Base-by-base conservation (phyloP, 1,140 invertebrate genomes). In the Papilio polytes region DNA sequence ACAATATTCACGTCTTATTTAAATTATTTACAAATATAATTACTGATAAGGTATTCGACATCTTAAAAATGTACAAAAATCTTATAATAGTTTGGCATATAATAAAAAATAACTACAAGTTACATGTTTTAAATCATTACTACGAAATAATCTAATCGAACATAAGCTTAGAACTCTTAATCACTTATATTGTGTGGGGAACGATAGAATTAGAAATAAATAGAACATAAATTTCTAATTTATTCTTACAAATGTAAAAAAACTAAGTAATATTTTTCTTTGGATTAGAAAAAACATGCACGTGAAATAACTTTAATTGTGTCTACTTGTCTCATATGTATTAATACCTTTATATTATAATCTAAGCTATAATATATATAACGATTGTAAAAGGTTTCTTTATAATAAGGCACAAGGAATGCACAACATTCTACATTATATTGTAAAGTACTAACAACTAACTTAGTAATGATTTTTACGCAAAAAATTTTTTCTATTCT, bases 351-450 rank as follows among this genome's bases (percentile, higher is more conserved):
- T 10, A 74, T 20, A 20, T 56, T 53, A 13, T 76, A 80, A 31
- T 9, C 74, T 80, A 78, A 78, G 53, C 41, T 81, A 73, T 66
- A 73, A 80, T 80, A 26, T 6, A 36, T 80, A 76, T 74, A 59
- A 74, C 77, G 44, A 80, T 74, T 74, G 18, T 72, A 18, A 77
- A 74, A 66, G 74, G 78, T 70, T 81, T 81, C 0, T 76, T 31
- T 76, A 53, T 80, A 83, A 87, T 92, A 92, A 93, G 91, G 92
- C 92, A 94, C 92, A 86, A 85, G 91, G 91, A 94, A 94, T 92
- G 92, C 92, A 88, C 88, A 85, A 85, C 82, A 80, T 83, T 81
- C 76, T 84, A 80, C 26, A 74, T 80, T 72, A 20, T 18, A 72
- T 80, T 82, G 46, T 81, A 63, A 78, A 44, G 72, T 41, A 36